Base-by-base conservation (phyloP, 2,888 invertebrate species). In the Chironomus riparius region DNA sequence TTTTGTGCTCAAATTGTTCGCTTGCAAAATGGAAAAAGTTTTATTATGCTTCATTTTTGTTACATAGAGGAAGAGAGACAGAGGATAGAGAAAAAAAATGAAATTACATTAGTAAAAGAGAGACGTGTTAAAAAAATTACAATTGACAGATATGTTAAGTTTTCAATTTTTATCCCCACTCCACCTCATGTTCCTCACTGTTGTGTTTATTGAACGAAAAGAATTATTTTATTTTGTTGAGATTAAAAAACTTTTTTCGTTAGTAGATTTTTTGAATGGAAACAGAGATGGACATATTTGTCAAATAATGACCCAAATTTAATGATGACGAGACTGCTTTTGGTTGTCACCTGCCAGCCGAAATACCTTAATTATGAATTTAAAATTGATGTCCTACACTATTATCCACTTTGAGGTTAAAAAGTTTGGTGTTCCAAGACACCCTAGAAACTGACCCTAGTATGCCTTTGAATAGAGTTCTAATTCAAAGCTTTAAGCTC, bases 101-200 rank as follows among this genome's bases (percentile, higher is more conserved):
- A 70, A 48, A 47, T 70, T 10, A 48, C 70, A 47, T 65, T 65
- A 65, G 47, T 15, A 62, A 62, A 15, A 61, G n/a, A 47, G 38
- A 72, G 72, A 72, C 72, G 62, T 72, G 72, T 72, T 72, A 72
- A 72, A 72, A 47, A 72, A 72, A 72, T 72, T 72, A 72, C 72
- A 72, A 72, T 72, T 72, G 72, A 72, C 72, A 72, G 48, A 72
- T 72, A 72, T 72, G 72, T 72, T 72, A 72, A 72, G 72, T 72
- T 72, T 72, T 62, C 61, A 72, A 72, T 72, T 47, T 48, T 70
- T 48, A 24, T 28, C n/a, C 56, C 4, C 18, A 18, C 3, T 56
- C n/a, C 56, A 15, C n/a, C 18, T 50, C 15, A 2, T 50, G 15
- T 50, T 50, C 10, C n/a, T 50, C 13, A 6, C 50, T 56, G 56